Base-by-base conservation (phyloP, 2,888 invertebrate species). In the Microctonus brassicae region DNA sequence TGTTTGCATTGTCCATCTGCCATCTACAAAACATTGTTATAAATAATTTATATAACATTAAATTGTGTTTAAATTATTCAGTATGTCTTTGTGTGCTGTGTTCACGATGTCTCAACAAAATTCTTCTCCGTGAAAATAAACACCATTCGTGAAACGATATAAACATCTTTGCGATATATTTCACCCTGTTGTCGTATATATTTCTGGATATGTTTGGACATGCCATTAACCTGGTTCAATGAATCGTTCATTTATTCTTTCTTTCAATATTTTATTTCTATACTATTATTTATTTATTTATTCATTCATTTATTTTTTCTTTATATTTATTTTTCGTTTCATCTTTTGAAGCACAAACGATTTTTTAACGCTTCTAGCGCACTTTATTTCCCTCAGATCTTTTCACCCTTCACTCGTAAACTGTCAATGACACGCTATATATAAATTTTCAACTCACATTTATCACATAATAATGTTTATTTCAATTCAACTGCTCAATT, bases 161-260 rank as follows among this genome's bases (percentile, higher is more conserved):
- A 70, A 71, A 66, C 55, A 29, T 24, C 33, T 52, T n/a, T n/a
- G 65, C 52, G 55, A 57, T 66, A 57, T 66, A 66, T 66, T 66
- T 36, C 55, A 47, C 24, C n/a, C 29, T 34, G 47, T 22, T 34
- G 29, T 63, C 63, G 57, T 57, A 63, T 70, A 64, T 64, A 70
- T 70, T 64, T 63, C 69, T 58, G 33, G 42, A 58, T 47, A 47
- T 70, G 64, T 64, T 70, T 70, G 64, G 64, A 64, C 42, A 57
- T 39, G 36, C 13, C 17, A 22, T 62, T 62, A 62, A 63, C 63
- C 63, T 63, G 63, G 63, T n/a, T 63, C 63, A 42, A 63, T 63
- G 63, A 63, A 61, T 61, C 22, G 36, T 20, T 68, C 39, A 33
- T 36, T 17, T n/a, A 3, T 26, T 29, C 55, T 58, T 36, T 42